Evolutionary conservation across 37 sponge, comb jelly and placozoan genomes (phyloP), one percentile per base, ranked within the genome.

Genomic region (Agelas oroides): DNA sequence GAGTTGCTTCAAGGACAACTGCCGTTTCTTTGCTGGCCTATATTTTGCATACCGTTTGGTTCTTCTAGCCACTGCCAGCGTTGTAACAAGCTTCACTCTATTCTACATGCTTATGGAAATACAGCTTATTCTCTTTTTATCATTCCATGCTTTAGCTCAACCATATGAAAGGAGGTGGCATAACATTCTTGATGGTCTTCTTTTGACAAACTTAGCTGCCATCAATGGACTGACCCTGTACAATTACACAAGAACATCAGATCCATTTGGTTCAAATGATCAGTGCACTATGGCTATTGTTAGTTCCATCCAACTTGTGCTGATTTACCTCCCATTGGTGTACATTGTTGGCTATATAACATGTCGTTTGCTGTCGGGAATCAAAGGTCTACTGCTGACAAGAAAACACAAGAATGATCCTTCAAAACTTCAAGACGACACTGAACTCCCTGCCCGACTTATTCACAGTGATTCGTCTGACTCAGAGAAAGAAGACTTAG

Each of bases 11-110:
- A 81, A 82, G 68, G 89, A 88, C 52, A 55, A 77, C 33, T 66
- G 73, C 15, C 65, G 83, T 0, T 88, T 80, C 64, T 88, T 82
- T 76, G 89, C 89, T 30, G 89, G 89, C 18, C 36, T 88, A 16
- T 88, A 88, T 63, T 82, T 88, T 34, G 8, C 82, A 12, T 88
- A 82, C 68, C 70, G 83, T 5, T 38, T 46, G 32, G 41, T 73
- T 16, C 46, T 59, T 30, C 34, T 75, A 0, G 1, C 62, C 21
- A 27, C 53, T 0, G 76, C 41, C 54, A 58, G 37, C 21, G 15
- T 23, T 24, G n/a, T 20, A 16, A 37, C 55, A 15, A 70, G 59
- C 34, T 24, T 60, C 41, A 66, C 31, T 2, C 16, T 25, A 34
- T 57, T 68, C 41, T 76, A 57, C 32, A 41, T 41, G 0, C 54